phyloP scores from a whole-genome alignment of 2,113 vertebrate genomes.

The Salvator merianae region DNA sequence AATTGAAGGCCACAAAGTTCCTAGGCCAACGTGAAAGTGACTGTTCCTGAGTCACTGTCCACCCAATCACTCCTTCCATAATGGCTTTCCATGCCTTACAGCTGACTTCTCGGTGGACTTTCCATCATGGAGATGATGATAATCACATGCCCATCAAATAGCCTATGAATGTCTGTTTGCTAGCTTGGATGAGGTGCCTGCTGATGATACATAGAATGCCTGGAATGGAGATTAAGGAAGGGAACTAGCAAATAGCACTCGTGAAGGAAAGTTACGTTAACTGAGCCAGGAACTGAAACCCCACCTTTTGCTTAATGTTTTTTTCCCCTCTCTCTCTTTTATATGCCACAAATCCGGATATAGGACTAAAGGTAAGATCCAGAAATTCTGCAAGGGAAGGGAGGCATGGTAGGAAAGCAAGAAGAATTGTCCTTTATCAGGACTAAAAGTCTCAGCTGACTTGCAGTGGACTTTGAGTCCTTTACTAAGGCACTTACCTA shows the following conservation, averaged over 20 bases:
- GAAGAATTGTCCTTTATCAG: not conserved
- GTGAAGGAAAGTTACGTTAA: not conserved
- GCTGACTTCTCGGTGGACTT: not conserved
- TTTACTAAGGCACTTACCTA: not conserved
- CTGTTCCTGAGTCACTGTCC: not conserved
- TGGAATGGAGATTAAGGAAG: not conserved
- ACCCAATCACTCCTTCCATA: not conserved
- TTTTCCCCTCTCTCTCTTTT: fast-evolving
- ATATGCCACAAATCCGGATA: slow-evolving; percentile 7
- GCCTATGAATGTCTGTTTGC: not conserved
- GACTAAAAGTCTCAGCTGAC: not conserved
- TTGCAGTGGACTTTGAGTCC: not conserved
- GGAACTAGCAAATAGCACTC: not conserved
- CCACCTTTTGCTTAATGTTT: not conserved
- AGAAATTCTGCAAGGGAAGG: fast-evolving
- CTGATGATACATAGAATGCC: not conserved
- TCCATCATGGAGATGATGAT: not conserved
- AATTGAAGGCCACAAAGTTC: too few species aligned
- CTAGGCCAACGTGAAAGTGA: not conserved
- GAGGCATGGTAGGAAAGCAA: not conserved
- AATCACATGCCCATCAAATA: not conserved
- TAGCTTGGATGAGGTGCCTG: not conserved
- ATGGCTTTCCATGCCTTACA: not conserved
- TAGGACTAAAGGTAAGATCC: slow-evolving; percentile 73
- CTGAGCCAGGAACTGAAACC: not conserved